Percentiles rank a stretch among this genome's conserved stretches.
Evolutionary conservation across 2,797 vertebrate genomes (phyloP).

Genomic region (Varecia variegata): DNA sequence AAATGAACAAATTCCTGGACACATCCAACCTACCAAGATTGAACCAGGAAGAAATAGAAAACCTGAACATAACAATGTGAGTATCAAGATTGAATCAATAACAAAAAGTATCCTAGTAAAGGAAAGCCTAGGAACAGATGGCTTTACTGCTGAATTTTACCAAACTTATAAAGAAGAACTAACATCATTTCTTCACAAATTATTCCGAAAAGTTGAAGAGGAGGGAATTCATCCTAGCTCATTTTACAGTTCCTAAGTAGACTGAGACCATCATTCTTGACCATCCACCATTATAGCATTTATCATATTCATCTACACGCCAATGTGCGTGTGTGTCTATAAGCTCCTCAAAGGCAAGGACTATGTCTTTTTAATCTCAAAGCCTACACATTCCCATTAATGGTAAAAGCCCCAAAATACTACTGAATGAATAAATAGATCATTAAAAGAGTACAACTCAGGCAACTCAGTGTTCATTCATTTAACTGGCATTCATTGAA

Average conservation of each 20-base stretch:
- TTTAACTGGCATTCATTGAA: background rate
- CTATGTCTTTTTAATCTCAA: background rate
- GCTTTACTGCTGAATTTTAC: background rate
- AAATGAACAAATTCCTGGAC: background rate
- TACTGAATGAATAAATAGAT: background rate
- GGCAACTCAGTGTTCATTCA: background rate
- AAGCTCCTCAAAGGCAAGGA: background rate
- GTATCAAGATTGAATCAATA: background rate
- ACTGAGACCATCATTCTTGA: background rate
- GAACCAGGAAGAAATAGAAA: background rate
- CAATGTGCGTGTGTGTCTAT: background rate
- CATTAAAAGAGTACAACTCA: background rate
- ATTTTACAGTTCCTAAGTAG: background rate
- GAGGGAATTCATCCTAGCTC: background rate
- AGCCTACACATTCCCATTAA: background rate
- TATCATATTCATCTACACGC: background rate
- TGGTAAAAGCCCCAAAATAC: background rate
- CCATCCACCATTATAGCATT: background rate
- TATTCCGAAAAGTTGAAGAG: background rate
- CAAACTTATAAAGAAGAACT: background rate
- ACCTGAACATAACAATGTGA: background rate
- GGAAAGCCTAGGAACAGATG: background rate
- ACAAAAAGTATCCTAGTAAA: background rate
- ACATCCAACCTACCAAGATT: background rate
- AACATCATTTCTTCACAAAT: background rate